These are phyloP conservation scores for Hydractinia symbiolongicarpus DNA, from an alignment of 30 jellyfish, hydroid and myxozoan genomes.

Conservation along the genomic window DNA sequence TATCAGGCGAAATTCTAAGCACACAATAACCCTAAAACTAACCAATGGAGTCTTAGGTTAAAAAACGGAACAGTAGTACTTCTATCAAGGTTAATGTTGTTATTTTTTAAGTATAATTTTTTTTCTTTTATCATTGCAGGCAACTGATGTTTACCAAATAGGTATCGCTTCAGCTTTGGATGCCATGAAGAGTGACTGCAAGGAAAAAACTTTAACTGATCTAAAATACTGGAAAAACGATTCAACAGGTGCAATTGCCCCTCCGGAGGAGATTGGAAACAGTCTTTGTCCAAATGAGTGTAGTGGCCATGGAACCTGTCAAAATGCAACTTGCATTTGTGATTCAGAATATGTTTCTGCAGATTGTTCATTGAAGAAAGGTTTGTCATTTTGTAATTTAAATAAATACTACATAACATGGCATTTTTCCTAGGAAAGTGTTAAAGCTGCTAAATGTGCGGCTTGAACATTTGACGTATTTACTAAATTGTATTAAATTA, in stretches of 20 bases:
- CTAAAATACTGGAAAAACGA: conserved; percentile 10
- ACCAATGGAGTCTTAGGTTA: too few relatives aligned
- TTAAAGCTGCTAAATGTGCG: too few relatives aligned
- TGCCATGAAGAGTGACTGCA: conserved; percentile 4
- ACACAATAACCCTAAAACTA: too few relatives aligned
- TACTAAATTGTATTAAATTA: background rate
- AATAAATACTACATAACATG: too few relatives aligned
- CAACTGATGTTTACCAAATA: background rate
- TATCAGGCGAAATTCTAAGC: too few relatives aligned
- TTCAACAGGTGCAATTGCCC: conserved; percentile 10
- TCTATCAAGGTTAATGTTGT: too few relatives aligned
- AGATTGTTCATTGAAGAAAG: conserved; percentile 64
- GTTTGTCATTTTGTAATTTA: background rate
- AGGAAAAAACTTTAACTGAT: conserved; percentile 20
- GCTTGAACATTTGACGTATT: too few relatives aligned
- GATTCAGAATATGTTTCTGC: conserved; percentile 51
- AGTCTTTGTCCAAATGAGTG: conserved; percentile 71
- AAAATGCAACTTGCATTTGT: conserved; percentile 78
- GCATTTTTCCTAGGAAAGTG: too few relatives aligned
- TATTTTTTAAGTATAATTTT: too few relatives aligned
- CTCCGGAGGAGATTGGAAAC: conserved; percentile 68
- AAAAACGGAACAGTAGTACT: too few relatives aligned
- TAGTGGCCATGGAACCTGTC: conserved; percentile 76
- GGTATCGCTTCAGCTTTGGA: conserved; percentile 25
- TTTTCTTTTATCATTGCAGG: background rate